A percentile compares a stretch with the other conserved stretches of the same genome.
Conservation (phyloP, 2,113 vertebrate genomes). For the Geococcyx californianus region DNA sequence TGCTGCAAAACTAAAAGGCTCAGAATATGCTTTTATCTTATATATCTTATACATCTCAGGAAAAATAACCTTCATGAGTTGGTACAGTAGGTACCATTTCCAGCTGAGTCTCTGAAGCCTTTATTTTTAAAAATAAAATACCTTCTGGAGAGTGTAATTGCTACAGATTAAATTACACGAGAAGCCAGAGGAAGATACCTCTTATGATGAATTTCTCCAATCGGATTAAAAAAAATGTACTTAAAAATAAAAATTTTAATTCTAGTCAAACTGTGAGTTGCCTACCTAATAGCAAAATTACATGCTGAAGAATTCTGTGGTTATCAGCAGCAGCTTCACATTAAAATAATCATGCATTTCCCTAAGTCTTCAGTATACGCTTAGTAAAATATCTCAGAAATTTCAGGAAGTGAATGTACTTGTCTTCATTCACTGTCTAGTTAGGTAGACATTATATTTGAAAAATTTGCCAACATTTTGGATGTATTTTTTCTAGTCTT, state of each 20-base stretch:
- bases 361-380: neutral
- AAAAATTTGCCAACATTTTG: neutral
- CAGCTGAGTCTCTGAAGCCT: neutral
- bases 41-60: neutral
- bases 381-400: neutral
- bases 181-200: neutral
- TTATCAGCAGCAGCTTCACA: neutral
- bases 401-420: neutral
- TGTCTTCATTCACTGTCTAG: neutral
- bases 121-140: neutral
- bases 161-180: neutral
- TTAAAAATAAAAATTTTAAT: neutral
- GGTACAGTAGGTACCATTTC: neutral
- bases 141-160: neutral
- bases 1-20: neutral
- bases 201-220: neutral
- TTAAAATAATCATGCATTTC: neutral
- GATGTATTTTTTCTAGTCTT: neutral
- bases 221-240: neutral
- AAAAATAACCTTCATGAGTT: neutral
- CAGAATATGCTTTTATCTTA: neutral
- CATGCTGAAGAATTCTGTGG: neutral
- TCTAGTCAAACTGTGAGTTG: neutral
- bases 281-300: neutral
- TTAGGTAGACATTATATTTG: neutral